Base-by-base conservation (phyloP, 2,888 invertebrate species). In the Brachyptera risi region DNA sequence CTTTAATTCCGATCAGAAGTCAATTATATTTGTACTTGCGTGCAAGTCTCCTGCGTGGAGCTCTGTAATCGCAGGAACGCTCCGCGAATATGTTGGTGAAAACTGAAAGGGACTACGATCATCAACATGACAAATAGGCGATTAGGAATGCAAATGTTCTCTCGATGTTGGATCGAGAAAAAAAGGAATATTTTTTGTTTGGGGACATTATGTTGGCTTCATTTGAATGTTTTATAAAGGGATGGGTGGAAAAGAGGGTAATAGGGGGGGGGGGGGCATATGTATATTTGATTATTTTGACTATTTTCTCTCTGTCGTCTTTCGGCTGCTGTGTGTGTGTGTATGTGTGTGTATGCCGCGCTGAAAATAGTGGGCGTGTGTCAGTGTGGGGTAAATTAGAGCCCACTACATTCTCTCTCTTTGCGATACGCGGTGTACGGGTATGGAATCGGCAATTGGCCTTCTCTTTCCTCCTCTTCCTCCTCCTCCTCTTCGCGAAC, bases 381-480 rank as follows among this genome's bases (percentile, higher is more conserved):
- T 21, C 47, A 9, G 4, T 11, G 23, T 24, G 5, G 24, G 24
- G 23, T 21, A 47, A 47, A 24, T 47, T 47, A 21, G 47, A 24
- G 47, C 47, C 19, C 47, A 21, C 19, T 21, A 40, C 42, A 15
- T 19, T 19, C 2, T 42, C 15, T 15, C 35, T 11, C 35, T 7
- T 31, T 31, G n/a, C n/a, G n/a, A 24, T 23, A 13, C 19, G 27
- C 56, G 11, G 35, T 19, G 37, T n/a, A 56, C 37, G 56, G 27
- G 38, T 24, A 24, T 21, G 19, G 44, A 44, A 44, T 44, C 21
- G n/a, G 44, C 35, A 47, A 37, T 37, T 24, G 50, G 9, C 59
- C 15, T 7, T 21, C 24, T 38, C 15, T 15, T 37, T 21, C 35
- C 59, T 15, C 21, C 38, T 21, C n/a, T 19, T 23, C 49, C 26